phyloP scores from a whole-genome alignment of 2,113 vertebrate genomes.

The Herpetotheres cachinnans region DNA sequence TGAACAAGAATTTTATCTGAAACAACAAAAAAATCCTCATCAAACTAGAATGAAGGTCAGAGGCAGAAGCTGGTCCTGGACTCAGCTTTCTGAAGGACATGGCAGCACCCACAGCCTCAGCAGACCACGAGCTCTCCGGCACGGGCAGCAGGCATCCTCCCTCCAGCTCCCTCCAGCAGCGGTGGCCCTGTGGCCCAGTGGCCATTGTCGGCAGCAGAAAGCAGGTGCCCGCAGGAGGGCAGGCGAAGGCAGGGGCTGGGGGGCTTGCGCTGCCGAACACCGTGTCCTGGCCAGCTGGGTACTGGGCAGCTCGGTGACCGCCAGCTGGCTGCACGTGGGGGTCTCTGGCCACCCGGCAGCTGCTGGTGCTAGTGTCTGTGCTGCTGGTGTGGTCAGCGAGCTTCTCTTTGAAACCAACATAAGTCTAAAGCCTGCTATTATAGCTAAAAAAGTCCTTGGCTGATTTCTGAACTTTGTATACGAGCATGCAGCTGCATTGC shows the following conservation, averaged over 20 bases:
- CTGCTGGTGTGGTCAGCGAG: neutral
- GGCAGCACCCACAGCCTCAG: neutral
- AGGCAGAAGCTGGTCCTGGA: neutral
- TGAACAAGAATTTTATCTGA: neutral
- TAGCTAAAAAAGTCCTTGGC: neutral
- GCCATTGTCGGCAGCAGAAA: accelerated
- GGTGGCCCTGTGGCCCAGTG: neutral
- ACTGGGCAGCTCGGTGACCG: neutral
- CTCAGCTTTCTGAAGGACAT: neutral
- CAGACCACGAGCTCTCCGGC: neutral
- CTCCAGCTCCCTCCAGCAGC: neutral
- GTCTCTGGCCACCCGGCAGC: neutral
- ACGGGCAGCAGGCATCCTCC: neutral
- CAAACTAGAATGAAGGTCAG: neutral
- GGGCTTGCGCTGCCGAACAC: no score
- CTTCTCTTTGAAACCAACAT: neutral
- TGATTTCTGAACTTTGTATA: neutral
- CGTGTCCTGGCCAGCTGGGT: neutral
- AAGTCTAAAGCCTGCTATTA: neutral
- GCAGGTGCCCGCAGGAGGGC: neutral
- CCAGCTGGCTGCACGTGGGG: accelerated
- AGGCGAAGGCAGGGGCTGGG: neutral
- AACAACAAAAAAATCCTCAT: neutral
- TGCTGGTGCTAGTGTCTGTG: neutral
- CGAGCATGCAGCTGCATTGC: neutral